Evolutionary conservation across 2,113 vertebrate species (phyloP).

Genomic region (Pagrus major): DNA sequence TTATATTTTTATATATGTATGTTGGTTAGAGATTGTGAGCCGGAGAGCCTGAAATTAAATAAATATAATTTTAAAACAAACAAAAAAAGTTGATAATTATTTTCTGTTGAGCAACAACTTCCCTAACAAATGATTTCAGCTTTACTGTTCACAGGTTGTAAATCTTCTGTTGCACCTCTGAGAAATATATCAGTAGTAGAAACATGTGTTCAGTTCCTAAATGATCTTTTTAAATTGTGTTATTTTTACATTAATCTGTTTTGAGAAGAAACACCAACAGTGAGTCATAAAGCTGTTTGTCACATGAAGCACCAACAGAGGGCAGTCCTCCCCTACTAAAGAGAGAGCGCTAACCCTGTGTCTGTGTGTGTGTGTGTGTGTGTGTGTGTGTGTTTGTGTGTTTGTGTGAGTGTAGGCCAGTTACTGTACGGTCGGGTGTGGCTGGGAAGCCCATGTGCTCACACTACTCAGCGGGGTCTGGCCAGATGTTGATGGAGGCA

Average conservation of each 20-base stretch:
- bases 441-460: background rate
- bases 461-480: background rate
- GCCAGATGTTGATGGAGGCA: conserved; percentile 45
- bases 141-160: background rate
- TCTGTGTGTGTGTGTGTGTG: background rate
- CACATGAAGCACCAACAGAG: conserved; percentile 62
- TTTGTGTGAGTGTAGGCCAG: background rate
- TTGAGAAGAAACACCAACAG: background rate
- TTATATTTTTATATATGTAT: no score
- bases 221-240: background rate
- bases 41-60: no score
- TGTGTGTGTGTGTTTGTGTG: background rate
- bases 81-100: no score
- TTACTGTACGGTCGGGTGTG: background rate
- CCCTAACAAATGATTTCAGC: background rate
- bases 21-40: no score
- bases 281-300: background rate
- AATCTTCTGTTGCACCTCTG: background rate
- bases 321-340: conserved; percentile 52
- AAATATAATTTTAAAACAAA: no score
- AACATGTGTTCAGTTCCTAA: background rate
- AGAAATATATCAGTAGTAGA: background rate
- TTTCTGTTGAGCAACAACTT: background rate
- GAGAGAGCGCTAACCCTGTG: background rate
- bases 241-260: background rate